Evolutionary conservation across 2,888 invertebrate species (phyloP).

Genomic region (Deilephila porcellus): DNA sequence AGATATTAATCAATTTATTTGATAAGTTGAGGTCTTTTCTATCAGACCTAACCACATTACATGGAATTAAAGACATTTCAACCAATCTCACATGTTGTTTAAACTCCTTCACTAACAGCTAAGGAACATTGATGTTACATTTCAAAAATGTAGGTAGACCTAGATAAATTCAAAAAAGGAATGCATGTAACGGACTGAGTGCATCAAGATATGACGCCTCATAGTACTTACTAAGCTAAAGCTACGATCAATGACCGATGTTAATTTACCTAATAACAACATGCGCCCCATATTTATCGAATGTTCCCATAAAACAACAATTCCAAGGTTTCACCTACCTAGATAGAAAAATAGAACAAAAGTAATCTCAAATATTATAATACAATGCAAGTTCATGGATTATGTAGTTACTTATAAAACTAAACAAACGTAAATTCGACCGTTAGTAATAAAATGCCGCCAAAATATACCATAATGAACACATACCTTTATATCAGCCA

Average conservation of each 20-base stretch:
- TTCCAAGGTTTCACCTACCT: not conserved
- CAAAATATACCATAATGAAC: slow-evolving; percentile 54
- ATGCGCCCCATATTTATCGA: not conserved
- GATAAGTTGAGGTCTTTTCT: no score
- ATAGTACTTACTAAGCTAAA: not conserved
- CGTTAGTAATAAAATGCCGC: slow-evolving; percentile 82
- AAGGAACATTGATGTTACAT: not conserved
- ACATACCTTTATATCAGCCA: slow-evolving; percentile 84
- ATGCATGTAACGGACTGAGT: not conserved
- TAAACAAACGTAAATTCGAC: slow-evolving; percentile 59
- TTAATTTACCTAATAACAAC: slow-evolving; percentile 3
- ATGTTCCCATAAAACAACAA: not conserved
- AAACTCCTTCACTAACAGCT: no score
- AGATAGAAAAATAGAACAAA: not conserved
- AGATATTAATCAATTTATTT: no score
- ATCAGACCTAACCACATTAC: no score
- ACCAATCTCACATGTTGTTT: no score
- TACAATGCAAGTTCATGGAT: not conserved
- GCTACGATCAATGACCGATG: not conserved
- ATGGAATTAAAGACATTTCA: no score
- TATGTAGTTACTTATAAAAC: not conserved
- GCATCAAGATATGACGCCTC: not conserved
- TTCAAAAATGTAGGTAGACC: not conserved
- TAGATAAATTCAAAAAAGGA: not conserved
- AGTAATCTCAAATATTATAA: not conserved